Evolutionary conservation across 2,888 invertebrate species (phyloP).

Genomic region (Trissolcus japonicus): DNA sequence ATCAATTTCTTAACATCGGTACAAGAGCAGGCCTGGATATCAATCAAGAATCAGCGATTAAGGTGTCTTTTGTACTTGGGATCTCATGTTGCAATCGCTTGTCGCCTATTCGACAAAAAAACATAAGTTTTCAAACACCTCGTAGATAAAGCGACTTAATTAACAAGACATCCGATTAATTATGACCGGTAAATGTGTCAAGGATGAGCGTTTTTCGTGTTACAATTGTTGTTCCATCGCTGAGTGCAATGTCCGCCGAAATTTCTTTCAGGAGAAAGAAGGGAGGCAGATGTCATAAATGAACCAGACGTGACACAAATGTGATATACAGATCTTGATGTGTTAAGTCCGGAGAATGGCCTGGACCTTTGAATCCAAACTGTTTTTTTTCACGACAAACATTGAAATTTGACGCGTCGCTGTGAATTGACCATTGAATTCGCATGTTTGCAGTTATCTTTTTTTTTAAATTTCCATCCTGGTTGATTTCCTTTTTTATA

Average conservation of each 20-base stretch:
- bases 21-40: constrained; percentile 2
- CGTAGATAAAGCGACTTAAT: constrained; percentile 3
- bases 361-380: constrained; percentile 9
- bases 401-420: constrained; percentile 29
- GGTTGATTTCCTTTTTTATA: not conserved
- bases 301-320: constrained; percentile 62
- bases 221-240: not conserved
- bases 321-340: constrained; percentile 46
- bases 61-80: constrained; percentile 7
- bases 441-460: constrained; percentile 2
- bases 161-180: not conserved
- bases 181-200: constrained; percentile 13
- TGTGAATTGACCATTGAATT: constrained; percentile 28
- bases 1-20: constrained; percentile 10
- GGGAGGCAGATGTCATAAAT: constrained; percentile 64
- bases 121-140: not conserved
- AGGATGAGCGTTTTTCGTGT: constrained; percentile 7
- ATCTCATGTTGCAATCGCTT: constrained; percentile 3
- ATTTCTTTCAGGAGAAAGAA: too few species aligned
- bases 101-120: not conserved
- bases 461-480: not conserved
- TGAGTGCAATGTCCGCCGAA: constrained; percentile 8
- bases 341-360: constrained; percentile 7
- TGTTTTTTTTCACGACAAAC: constrained; percentile 21
- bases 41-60: constrained; percentile 13